Evolutionary conservation across 2,888 invertebrate species (phyloP), one percentile per base, ranked within the genome.

Genomic region (Nymphalis c-album): DNA sequence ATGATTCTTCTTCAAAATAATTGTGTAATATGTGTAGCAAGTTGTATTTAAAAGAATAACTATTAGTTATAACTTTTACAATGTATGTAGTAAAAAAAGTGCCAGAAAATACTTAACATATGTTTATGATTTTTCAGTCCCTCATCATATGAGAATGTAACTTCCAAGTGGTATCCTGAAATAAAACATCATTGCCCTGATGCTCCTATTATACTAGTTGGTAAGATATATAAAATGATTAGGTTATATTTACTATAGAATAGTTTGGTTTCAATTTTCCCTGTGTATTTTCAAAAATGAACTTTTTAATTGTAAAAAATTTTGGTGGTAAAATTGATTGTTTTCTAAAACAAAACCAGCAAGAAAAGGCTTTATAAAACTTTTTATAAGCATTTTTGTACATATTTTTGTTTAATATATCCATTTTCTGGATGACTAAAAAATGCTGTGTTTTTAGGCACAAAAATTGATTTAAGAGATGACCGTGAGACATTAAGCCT

Each of bases 131-230:
- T 46, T 90, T 91, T 70, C 84, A 98, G 98, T 88, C 99, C 99
- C 73, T 98, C 99, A 63, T 99, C 99, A 61, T 99, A 98, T 93
- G 99, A 99, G 94, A 99, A 99, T 94, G 98, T 99, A 74, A 98
- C 98, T 83, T 98, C 98, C 76, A 99, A 99, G 93, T 99, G 99
- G 99, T 98, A 98, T 92, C 99, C 99, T 76, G 99, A 99, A 95
- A 98, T 99, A 80, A 98, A 99, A 93, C 99, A 99, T 91, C 99
- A 99, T 89, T 99, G 99, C 94, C 99, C 99, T 72, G 99, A 99
- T 93, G 98, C 99, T 75, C 99, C 99, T 71, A 98, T 99, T 90
- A 97, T 99, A 87, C 95, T 99, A 91, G 98, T 99, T 88, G 99
- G 99, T 97, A 88, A 93, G 95, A 31, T 31, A 31, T 86, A 77